phyloP scores from a whole-genome alignment of 2,113 vertebrate species.

The Pelvicachromis taeniatus region DNA sequence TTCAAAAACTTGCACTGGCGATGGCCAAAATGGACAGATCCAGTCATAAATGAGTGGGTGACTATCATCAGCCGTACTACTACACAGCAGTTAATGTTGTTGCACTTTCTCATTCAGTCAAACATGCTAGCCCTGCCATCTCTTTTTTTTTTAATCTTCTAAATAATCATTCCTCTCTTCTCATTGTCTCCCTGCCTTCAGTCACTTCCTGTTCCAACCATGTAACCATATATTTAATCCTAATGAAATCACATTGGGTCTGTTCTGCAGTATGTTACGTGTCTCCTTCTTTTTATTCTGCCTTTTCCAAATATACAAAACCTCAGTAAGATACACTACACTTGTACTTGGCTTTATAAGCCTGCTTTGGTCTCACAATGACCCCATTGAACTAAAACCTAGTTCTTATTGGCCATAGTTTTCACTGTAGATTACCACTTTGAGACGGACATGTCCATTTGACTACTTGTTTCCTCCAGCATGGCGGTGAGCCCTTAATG shows the following conservation, averaged over 20 bases:
- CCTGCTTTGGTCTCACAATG: conserved; percentile 17
- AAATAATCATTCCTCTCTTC: background rate
- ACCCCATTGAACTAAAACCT: conserved; percentile 38
- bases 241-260: background rate
- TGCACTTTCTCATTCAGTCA: background rate
- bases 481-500: conserved; percentile 26
- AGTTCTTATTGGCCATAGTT: conserved; percentile 13
- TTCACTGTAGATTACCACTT: conserved; percentile 37
- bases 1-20: background rate
- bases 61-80: background rate
- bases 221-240: background rate
- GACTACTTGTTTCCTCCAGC: conserved; percentile 27
- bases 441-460: conserved; percentile 31
- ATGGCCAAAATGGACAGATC: background rate
- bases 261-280: background rate
- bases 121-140: background rate
- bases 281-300: background rate
- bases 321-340: conserved; percentile 12
- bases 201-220: background rate
- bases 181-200: background rate
- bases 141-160: background rate
- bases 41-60: background rate
- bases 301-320: conserved; percentile 11
- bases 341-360: conserved; percentile 8
- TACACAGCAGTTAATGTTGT: background rate